Evolutionary conservation across 1,140 invertebrate species (phyloP).

Genomic region (Orchesella cincta): DNA sequence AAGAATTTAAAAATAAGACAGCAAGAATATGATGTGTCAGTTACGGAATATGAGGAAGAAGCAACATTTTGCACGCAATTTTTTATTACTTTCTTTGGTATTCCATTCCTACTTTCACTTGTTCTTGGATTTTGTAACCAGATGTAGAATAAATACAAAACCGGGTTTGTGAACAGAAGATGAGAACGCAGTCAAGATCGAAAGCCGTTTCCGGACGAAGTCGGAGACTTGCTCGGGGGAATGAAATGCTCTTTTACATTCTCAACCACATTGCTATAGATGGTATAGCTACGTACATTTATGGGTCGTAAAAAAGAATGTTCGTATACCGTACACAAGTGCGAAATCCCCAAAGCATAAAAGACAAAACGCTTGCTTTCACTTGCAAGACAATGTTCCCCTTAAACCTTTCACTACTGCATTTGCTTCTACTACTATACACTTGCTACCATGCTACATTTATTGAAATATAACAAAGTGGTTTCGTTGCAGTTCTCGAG

Average conservation of each 20-base stretch:
- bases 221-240: not conserved
- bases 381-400: not conserved
- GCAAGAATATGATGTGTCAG: no score
- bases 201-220: not conserved
- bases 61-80: conserved; percentile 5
- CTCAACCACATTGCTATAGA: no score
- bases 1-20: no score
- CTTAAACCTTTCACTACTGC: not conserved
- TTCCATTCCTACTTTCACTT: not conserved
- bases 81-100: not conserved
- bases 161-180: conserved; percentile 11
- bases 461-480: not conserved
- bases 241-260: not conserved
- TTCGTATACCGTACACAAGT: no score
- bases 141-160: conserved; percentile 26
- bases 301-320: no score
- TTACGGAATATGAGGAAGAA: not conserved
- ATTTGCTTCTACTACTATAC: no score
- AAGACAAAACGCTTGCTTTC: not conserved
- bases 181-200: not conserved
- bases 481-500: not conserved
- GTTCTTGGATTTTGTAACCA: conserved; percentile 7
- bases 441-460: no score
- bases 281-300: not conserved
- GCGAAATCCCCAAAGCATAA: not conserved